phyloP scores from a whole-genome alignment of 2,888 invertebrate genomes.

The Diaprepes abbreviatus region DNA sequence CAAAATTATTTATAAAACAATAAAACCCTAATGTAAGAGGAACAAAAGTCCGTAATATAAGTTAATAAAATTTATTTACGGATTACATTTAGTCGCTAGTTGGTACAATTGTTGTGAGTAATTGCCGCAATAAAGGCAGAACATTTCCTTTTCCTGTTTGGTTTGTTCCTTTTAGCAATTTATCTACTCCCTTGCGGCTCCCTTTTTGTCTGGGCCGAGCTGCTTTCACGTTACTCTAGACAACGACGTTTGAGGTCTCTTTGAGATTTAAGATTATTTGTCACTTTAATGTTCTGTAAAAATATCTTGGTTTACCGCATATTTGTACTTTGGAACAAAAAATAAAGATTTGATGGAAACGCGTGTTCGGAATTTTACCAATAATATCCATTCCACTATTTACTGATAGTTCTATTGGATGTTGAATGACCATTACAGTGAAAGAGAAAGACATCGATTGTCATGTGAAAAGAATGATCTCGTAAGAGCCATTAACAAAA shows the following conservation, averaged over 20 bases:
- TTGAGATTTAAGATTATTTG: constrained; percentile 20
- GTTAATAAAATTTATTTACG: constrained; percentile 45
- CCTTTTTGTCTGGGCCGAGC: constrained; percentile 23
- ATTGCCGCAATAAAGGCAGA: constrained; percentile 48
- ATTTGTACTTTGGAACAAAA: too few relatives aligned
- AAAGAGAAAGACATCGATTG: too few relatives aligned
- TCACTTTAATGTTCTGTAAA: neutral
- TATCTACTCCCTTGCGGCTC: constrained; percentile 43
- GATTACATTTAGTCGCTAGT: constrained; percentile 45
- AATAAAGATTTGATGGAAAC: too few relatives aligned
- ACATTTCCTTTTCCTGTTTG: constrained; percentile 48
- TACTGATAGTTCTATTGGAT: too few relatives aligned
- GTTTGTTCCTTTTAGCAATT: constrained; percentile 47
- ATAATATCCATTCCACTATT: too few relatives aligned
- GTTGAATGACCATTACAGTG: too few relatives aligned
- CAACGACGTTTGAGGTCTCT: constrained; percentile 32
- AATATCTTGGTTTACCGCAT: neutral
- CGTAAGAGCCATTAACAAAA: too few relatives aligned
- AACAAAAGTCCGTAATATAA: constrained; percentile 28
- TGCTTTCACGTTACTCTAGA: constrained; percentile 18
- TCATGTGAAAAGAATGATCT: too few relatives aligned
- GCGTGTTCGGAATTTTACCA: too few relatives aligned
- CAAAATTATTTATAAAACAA: too few relatives aligned
- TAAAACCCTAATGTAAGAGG: constrained; percentile 10
- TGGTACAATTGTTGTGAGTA: constrained; percentile 48